Evolutionary conservation across 2,888 invertebrate species (phyloP), one percentile per base, ranked within the genome.

Genomic region (Allolobophora icterica): DNA sequence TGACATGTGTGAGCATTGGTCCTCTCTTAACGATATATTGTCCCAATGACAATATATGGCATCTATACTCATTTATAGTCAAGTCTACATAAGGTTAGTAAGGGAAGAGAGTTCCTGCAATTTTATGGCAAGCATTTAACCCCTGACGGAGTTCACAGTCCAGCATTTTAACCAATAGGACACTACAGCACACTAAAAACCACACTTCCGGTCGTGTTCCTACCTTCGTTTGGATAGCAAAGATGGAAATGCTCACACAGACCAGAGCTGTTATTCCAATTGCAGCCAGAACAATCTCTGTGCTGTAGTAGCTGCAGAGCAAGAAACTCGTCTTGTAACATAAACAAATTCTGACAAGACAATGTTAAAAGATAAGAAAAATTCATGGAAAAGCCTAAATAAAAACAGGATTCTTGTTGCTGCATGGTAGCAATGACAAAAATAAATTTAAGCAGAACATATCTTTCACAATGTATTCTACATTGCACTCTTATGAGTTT

Each of bases 201-300:
- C 21, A 35, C 38, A 35, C 4, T 87, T 34, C 15, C 87, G 24
- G n/a, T 87, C 8, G 17, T 87, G 35, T 38, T 35, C 87, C 13
- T 92, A 96, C 95, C 95, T 95, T 96, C 52, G 96, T 96, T 94
- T 96, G 95, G 90, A 95, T 95, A 91, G 96, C 96, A 94, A 96
- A 96, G 42, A 96, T 93, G 0, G 96, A 96, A 84, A 96, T 94
- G 38, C 96, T 92, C 13, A 96, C 93, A 92, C 96, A 96, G 35
- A 96, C 96, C 2, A 94, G 94, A 38, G 96, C 95, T n/a, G 96
- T 96, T 91, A 96, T 95, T 11, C 96, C 96, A 42, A 96, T 94
- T n/a, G 96, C 95, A 92, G 96, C 95, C 92, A 96, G 94, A n/a
- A 96, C 96, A 91, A 95, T 94, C 91, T 96, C 94, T 0, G 96